Conservation (phyloP, 2,888 invertebrate species). For the Drosophila fungiperda region DNA sequence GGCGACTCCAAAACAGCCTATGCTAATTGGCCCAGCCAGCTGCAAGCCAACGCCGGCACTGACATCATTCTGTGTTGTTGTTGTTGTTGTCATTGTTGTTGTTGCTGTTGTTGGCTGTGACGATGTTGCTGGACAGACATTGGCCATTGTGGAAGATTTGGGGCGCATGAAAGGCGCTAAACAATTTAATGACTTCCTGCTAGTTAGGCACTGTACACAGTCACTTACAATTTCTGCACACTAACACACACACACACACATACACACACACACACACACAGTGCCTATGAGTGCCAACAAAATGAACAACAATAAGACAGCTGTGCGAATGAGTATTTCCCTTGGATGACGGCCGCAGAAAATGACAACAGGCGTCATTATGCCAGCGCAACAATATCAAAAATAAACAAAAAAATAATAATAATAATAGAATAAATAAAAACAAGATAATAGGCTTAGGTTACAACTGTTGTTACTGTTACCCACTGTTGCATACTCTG, state of each 20-base stretch:
- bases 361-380: slow-evolving; percentile 74
- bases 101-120: slow-evolving; percentile 12
- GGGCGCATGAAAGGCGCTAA: slow-evolving; percentile 66
- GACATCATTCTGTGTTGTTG: slow-evolving; percentile 28
- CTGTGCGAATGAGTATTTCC: slow-evolving; percentile 73
- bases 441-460: slow-evolving; percentile 3
- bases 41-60: slow-evolving; percentile 29
- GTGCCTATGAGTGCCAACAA: slow-evolving; percentile 42
- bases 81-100: slow-evolving; percentile 7
- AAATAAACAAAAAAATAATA: slow-evolving; percentile 5
- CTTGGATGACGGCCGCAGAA: slow-evolving; percentile 49
- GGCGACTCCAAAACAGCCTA: slow-evolving; percentile 15
- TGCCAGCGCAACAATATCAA: slow-evolving; percentile 28
- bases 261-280: slow-evolving; percentile 3
- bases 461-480: neutral
- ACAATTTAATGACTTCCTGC: slow-evolving; percentile 79
- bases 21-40: slow-evolving; percentile 49
- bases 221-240: slow-evolving; percentile 14
- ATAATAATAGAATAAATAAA: slow-evolving; percentile 11
- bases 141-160: slow-evolving; percentile 37
- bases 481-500: slow-evolving; percentile 16
- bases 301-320: slow-evolving; percentile 52
- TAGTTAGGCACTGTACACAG: slow-evolving; percentile 61
- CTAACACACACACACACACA: slow-evolving; percentile 7
- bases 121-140: slow-evolving; percentile 6